Conservation (phyloP, 2,113 vertebrate species). For the Dinomys branickii region DNA sequence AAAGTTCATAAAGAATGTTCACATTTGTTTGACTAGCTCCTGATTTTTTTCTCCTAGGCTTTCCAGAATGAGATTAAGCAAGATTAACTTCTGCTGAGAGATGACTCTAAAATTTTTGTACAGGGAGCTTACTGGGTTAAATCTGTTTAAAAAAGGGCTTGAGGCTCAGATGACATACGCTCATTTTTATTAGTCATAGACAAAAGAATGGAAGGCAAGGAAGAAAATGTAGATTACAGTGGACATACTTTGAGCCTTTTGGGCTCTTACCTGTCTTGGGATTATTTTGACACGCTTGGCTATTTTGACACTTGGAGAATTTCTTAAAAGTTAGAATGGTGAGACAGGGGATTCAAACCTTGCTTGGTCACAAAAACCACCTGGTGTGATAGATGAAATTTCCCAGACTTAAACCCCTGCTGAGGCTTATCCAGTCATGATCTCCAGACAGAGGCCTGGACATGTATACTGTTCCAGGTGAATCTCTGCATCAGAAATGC, state of each 20-base stretch:
- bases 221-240: not conserved
- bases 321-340: not conserved
- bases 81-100: not conserved
- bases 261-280: not conserved
- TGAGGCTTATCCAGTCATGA: not conserved
- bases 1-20: not conserved
- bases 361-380: not conserved
- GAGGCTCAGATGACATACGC: not conserved
- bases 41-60: not conserved
- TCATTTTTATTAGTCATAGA: not conserved
- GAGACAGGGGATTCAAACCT: not conserved
- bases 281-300: not conserved
- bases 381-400: not conserved
- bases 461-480: not conserved
- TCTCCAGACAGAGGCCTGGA: not conserved
- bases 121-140: not conserved
- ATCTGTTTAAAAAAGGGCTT: not conserved
- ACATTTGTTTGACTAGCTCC: not conserved
- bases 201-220: not conserved
- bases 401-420: not conserved
- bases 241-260: not conserved
- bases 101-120: not conserved
- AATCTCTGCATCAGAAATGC: not conserved
- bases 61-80: not conserved
- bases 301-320: conserved; percentile 14